Evolutionary conservation across 2,888 invertebrate species (phyloP), one percentile per base, ranked within the genome.

Genomic region (Gibbula magus): DNA sequence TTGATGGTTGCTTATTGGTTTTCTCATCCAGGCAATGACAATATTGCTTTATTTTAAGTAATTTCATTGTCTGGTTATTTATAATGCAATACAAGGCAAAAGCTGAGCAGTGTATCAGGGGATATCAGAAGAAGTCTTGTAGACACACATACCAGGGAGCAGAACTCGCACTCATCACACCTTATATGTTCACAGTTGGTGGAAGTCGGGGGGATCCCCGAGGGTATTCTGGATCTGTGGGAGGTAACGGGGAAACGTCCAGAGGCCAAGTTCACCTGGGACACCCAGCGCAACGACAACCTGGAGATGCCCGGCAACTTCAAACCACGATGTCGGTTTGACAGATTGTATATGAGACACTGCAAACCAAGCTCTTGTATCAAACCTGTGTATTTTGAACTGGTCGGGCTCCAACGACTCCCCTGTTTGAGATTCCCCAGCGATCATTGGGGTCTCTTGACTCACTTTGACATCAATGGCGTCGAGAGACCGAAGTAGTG

Each of bases 231-330:
- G 67, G 94, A 94, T 86, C 73, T 95, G 2, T 95, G 95, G 95
- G 92, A 93, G 70, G 88, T 91, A 5, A 94, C 94, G 75, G 95
- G 95, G 0, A 89, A 92, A n/a, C 91, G 94, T 8, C 90, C 90
- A 74, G 94, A 94, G 82, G 93, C 93, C 25, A 90, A 93, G 78
- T 95, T 92, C 89, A 95, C 95, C 0, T 95, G 95, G 95, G 95
- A 95, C 89, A 92, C 93, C 79, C 89, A 86, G n/a, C 89, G 94
- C 53, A 95, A 95, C 88, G 94, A 94, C 83, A 95, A 95, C 88
- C 91, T 93, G 13, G 86, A 92, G 81, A 88, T 92, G 83, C 86
- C 88, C 16, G 84, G 88, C 4, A 88, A 88, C 67, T 93, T 90
- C 84, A 92, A 92, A 82, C 93, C 94, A 0, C 90, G 93, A 18